Evolutionary conservation across 2,888 invertebrate genomes (phyloP), one percentile per base, ranked within the genome.

Genomic region (Lutraria lutraria): DNA sequence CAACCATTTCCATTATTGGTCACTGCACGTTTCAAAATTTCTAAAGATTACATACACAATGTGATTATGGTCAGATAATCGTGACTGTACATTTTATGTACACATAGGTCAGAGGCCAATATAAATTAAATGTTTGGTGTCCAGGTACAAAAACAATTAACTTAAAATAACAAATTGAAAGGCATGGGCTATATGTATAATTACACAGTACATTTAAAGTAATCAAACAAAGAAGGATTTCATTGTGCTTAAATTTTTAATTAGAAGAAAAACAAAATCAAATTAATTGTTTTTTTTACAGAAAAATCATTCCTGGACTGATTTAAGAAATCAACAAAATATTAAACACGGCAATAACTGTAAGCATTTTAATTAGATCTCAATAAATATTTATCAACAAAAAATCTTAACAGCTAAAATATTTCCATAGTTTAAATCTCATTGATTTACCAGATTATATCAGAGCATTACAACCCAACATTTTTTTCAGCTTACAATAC

Each of bases 1-100:
- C 83, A 83, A 87, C 81, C 82, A n/a, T 52, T 79, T 83, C 87
- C 56, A 83, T 87, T 87, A 87, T 87, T 87, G 83, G 87, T 56
- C 87, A 79, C 83, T 86, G 86, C 86, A 81, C 76, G 86, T 82
- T 82, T 82, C 56, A 68, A 76, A 31, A 79, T 83, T 83, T 87
- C 76, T 72, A 87, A 76, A 87, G 87, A 87, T 87, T 87, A 87
- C 83, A 34, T 72, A 83, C 34, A 83, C 34, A 34, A 76, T 34
- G 25, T 29, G 87, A 83, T 83, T 85, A 85, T 53, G 68, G 52
- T 25, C n/a, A 85, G 54, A 85, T 79, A 85, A 85, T 54, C 83
- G 68, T 83, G 83, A 68, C n/a, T 63, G 83, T 83, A 56, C 56
- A 72, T 72, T 54, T 68, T 31, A 31, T 34, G 34, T 76, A 76